phyloP scores from a whole-genome alignment of 2,113 vertebrate species.

The Hemichromis elongatus region DNA sequence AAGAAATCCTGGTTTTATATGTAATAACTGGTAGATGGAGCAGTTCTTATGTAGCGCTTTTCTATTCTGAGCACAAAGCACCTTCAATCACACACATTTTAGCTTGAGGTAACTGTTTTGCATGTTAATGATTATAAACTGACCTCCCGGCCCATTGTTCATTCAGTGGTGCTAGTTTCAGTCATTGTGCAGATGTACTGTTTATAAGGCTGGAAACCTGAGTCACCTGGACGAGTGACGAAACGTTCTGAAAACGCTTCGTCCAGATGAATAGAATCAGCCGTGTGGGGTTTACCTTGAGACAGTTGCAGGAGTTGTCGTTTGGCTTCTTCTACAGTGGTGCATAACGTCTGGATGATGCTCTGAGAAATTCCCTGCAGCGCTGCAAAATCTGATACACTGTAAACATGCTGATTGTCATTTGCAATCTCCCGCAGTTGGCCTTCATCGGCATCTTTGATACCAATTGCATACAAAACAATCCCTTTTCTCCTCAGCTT shows the following conservation, averaged over 20 bases:
- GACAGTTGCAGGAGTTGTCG: conserved; percentile 37
- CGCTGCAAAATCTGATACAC: conserved; percentile 57
- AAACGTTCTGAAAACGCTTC: neutral
- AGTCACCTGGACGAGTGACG: neutral
- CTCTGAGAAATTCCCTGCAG: conserved; percentile 70
- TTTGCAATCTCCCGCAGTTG: conserved; percentile 72
- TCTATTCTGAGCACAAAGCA: neutral
- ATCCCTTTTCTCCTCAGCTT: conserved; percentile 68
- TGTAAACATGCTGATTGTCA: conserved; percentile 60
- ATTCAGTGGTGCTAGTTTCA: neutral
- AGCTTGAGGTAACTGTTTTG: conserved; percentile 14
- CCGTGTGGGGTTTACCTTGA: conserved; percentile 33
- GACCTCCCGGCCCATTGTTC: neutral
- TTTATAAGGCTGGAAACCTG: neutral
- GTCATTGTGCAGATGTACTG: neutral
- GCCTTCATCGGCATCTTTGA: conserved; percentile 75
- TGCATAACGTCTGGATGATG: conserved; percentile 73
- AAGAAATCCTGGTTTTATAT: neutral
- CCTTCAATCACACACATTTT: neutral
- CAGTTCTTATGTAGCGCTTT: neutral
- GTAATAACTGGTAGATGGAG: neutral
- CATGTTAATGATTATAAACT: neutral
- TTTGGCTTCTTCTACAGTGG: conserved; percentile 65
- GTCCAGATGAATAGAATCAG: neutral
- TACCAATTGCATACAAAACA: conserved; percentile 80